Evolutionary conservation across 2,888 invertebrate genomes (phyloP).

Genomic region (Tenthredo scrophulariae): DNA sequence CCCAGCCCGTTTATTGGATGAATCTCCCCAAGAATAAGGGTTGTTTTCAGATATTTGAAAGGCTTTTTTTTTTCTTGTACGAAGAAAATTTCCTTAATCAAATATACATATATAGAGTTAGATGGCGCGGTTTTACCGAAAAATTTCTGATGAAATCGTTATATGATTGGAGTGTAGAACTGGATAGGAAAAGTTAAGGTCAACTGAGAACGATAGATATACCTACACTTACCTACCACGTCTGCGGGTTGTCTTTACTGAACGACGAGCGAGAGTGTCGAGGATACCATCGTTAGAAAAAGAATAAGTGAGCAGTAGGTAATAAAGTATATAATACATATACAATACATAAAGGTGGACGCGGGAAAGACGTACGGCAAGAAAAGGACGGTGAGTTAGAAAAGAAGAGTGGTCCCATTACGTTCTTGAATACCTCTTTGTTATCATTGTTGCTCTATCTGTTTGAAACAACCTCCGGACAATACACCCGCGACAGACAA

Average conservation of each 20-base stretch:
- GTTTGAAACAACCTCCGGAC: slow-evolving; percentile 52
- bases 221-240: neutral
- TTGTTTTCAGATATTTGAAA: slow-evolving; percentile 18
- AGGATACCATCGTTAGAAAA: slow-evolving; percentile 33
- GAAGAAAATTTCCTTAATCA: neutral
- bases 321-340: slow-evolving; percentile 23
- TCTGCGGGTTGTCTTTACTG: slow-evolving; percentile 11
- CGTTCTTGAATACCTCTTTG: slow-evolving; percentile 52
- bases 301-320: slow-evolving; percentile 9
- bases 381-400: slow-evolving; percentile 35
- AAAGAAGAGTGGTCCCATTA: slow-evolving; percentile 54
- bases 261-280: slow-evolving; percentile 34
- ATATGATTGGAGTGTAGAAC: neutral
- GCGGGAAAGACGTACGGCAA: slow-evolving; percentile 32
- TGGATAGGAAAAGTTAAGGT: neutral
- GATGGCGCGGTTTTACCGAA: neutral
- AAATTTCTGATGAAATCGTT: neutral
- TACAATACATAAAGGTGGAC: neutral
- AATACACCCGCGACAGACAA: slow-evolving; percentile 52
- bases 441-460: slow-evolving; percentile 55
- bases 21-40: neutral
- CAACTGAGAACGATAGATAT: neutral
- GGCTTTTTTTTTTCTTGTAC: neutral
- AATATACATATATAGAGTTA: no score
- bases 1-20: neutral